phyloP scores from a whole-genome alignment of 2,113 vertebrate genomes.

The Alligator mississippiensis region DNA sequence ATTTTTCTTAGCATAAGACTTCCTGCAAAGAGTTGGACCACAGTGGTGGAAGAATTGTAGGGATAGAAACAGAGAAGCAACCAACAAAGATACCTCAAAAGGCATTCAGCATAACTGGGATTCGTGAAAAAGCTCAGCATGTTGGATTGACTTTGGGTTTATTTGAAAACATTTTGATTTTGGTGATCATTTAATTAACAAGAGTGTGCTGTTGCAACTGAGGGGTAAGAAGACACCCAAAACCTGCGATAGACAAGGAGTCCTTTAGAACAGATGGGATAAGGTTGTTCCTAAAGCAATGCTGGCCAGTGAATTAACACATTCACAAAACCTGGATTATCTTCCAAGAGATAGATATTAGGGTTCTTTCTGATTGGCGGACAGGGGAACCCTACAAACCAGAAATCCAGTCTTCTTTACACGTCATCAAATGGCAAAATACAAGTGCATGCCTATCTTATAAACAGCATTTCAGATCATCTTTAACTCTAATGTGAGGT shows the following conservation, averaged over 20 bases:
- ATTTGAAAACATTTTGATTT: neutral
- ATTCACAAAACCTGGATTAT: neutral
- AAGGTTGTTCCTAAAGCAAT: neutral
- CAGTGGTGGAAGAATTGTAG: neutral
- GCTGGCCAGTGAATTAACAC: neutral
- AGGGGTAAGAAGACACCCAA: neutral
- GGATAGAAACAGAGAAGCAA: neutral
- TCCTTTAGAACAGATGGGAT: neutral
- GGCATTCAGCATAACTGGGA: neutral
- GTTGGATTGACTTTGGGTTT: neutral
- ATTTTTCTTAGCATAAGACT: neutral
- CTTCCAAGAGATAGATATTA: neutral
- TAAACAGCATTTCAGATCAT: neutral
- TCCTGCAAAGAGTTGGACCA: neutral
- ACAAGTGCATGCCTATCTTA: neutral
- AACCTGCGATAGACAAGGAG: neutral
- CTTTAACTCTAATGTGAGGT: neutral
- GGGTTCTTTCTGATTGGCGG: neutral
- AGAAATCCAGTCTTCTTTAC: neutral
- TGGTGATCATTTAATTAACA: neutral
- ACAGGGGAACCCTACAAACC: neutral
- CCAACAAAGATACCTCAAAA: neutral
- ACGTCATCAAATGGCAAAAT: neutral
- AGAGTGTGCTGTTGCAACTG: neutral
- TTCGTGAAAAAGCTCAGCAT: neutral